Evolutionary conservation across 1,140 invertebrate species (phyloP), one percentile per base, ranked within the genome.

Genomic region (Agrypnia vestita): DNA sequence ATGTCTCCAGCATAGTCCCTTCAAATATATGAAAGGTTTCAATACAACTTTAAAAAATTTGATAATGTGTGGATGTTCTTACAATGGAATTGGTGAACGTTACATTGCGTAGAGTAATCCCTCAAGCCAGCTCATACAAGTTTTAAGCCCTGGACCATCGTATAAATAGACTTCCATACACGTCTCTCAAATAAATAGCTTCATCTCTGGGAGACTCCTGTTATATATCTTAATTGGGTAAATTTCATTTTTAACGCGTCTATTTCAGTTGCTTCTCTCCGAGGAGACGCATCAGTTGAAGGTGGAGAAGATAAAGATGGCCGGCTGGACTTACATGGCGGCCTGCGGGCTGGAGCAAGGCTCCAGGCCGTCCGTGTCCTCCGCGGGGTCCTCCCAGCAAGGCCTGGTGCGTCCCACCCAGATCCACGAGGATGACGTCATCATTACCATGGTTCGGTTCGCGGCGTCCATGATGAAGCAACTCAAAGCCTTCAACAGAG

Each of bases 301-400:
- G 81, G 91, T 97, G 0, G 96, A 97, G 85, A 97, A 97, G 88
- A 98, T 98, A 17, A 98, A 98, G 91, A 94, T 98, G 62, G 96
- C 97, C 71, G 94, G 97, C 51, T 96, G 95, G 89, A 97, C 96
- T 0, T 98, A 98, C 84, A 98, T 98, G 97, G 97, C 96, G 15
- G 97, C 96, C 0, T 96, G 96, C 85, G 97, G 97, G 1, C 88
- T 98, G 47, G 94, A 96, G 84, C 93, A 94, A 0, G 93, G 90
- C 43, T 86, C 90, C 17, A 88, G 93, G 55, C 91, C 92, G 84
- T 93, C 93, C 10, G 88, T 89, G n/a, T 88, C 87, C 49, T 88
- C 91, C 9, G 80, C 88, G 55, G 86, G 88, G 15, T 83, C 86
- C 80, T 12, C 83, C 53, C 51, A 47, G 4, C 6, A 25, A 43